These are phyloP conservation scores for Ifrita kowaldi DNA, from an alignment of 2,113 vertebrate species.

Conservation along the genomic window DNA sequence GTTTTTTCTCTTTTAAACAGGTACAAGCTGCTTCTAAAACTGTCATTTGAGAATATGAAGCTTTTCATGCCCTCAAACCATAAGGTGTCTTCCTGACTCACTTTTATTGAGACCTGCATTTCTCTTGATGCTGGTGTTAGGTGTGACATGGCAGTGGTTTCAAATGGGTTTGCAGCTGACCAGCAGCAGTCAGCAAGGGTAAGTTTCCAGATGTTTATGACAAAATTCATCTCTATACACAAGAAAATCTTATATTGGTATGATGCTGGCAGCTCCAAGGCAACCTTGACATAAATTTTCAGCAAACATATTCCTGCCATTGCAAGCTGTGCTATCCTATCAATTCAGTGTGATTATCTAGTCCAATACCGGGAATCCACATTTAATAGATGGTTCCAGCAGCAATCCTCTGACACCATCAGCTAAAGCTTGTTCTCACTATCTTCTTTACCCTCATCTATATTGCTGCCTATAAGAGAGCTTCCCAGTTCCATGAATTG, in stretches of 20 bases:
- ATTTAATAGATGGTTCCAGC: conserved; percentile 52
- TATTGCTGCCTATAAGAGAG: conserved; percentile 16
- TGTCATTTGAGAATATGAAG: background rate
- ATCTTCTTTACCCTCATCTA: conserved; percentile 38
- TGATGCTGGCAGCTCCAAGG: background rate
- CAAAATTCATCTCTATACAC: background rate
- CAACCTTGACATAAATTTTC: conserved; percentile 52
- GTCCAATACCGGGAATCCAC: conserved; percentile 16
- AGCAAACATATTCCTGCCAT: conserved; percentile 28
- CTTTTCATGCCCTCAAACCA: background rate
- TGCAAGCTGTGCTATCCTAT: conserved; percentile 18
- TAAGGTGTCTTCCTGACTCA: background rate
- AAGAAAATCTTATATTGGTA: background rate
- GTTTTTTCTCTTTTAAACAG: background rate
- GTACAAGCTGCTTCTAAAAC: background rate
- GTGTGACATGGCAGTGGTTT: background rate
- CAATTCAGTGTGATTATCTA: conserved; percentile 51
- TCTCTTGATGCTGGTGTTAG: background rate
- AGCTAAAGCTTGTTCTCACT: conserved; percentile 29
- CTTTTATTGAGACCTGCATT: background rate
- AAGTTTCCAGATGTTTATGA: background rate
- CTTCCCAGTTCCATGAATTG: conserved; percentile 11
- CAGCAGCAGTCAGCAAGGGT: background rate
- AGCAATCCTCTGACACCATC: conserved; percentile 45
- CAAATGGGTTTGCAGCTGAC: background rate